A percentile compares a stretch with the other conserved stretches of the same genome.
phyloP scores from a whole-genome alignment of 2,113 vertebrate species.

The Cyrtonyx montezumae region DNA sequence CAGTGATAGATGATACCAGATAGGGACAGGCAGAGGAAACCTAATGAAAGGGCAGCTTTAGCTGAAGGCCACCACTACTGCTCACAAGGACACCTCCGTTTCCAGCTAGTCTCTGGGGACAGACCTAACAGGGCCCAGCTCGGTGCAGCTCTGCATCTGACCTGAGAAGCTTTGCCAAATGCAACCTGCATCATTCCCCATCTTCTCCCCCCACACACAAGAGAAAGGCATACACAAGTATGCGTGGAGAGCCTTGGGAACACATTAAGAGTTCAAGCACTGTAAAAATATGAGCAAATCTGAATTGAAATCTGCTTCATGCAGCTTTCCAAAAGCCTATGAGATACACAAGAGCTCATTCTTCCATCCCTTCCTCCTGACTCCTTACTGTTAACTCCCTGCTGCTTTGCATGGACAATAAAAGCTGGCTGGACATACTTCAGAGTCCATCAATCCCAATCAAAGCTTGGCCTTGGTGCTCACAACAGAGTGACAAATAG shows the following conservation, averaged over 20 bases:
- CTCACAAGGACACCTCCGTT: background rate
- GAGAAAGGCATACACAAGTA: background rate
- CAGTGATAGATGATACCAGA: background rate
- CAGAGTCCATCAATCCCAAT: background rate
- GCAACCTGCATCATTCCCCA: background rate
- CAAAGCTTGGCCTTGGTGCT: background rate
- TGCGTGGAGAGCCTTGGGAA: background rate
- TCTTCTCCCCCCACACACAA: background rate
- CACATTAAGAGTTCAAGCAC: background rate
- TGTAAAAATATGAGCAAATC: background rate
- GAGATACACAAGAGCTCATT: background rate
- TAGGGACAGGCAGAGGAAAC: background rate
- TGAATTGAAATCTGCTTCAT: background rate
- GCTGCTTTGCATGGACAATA: background rate
- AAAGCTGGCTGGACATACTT: background rate
- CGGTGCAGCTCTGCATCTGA: background rate
- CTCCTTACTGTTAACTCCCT: accelerated
- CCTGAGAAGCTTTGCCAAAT: background rate
- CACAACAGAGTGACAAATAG: background rate
- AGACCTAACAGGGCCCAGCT: background rate
- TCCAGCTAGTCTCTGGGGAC: background rate
- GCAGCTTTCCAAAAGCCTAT: background rate
- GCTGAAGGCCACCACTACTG: background rate
- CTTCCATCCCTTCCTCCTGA: background rate
- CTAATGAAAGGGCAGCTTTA: background rate